phyloP scores from a whole-genome alignment of 2,888 invertebrate species.

The Allygus modestus region DNA sequence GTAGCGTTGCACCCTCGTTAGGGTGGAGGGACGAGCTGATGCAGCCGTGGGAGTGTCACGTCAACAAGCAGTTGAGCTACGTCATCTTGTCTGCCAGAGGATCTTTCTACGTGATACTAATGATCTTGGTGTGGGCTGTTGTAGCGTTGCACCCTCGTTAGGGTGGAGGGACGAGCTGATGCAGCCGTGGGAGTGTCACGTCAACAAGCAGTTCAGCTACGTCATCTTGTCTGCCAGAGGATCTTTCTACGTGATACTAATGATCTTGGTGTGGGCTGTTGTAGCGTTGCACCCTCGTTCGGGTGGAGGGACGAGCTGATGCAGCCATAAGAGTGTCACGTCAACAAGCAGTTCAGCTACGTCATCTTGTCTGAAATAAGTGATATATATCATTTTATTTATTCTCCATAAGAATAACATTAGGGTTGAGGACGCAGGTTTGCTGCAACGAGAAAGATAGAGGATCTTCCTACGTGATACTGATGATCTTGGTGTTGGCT shows the following conservation, averaged over 20 bases:
- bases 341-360: constrained; percentile 75
- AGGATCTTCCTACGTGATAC: no score
- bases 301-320: constrained; percentile 77
- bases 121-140: constrained; percentile 78
- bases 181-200: constrained; percentile 77
- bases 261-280: constrained; percentile 78
- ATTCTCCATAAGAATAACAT: no score
- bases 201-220: constrained; percentile 75
- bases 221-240: constrained; percentile 78
- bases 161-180: constrained; percentile 77
- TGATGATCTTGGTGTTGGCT: not conserved
- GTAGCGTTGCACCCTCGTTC: constrained; percentile 79
- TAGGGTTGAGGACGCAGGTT: no score
- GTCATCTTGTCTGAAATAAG: constrained; percentile 78
- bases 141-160: constrained; percentile 79
- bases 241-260: constrained; percentile 81
- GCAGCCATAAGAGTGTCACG: constrained; percentile 77
- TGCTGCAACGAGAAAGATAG: no score
- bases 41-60: constrained; percentile 77
- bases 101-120: constrained; percentile 81
- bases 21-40: constrained; percentile 77
- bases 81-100: constrained; percentile 78
- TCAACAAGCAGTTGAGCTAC: constrained; percentile 75
- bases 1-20: constrained; percentile 79
- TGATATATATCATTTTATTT: no score